A percentile compares a stretch with the other conserved stretches of the same genome.
Conservation (phyloP, 1,140 invertebrate genomes). For the Drosophila ficusphila region DNA sequence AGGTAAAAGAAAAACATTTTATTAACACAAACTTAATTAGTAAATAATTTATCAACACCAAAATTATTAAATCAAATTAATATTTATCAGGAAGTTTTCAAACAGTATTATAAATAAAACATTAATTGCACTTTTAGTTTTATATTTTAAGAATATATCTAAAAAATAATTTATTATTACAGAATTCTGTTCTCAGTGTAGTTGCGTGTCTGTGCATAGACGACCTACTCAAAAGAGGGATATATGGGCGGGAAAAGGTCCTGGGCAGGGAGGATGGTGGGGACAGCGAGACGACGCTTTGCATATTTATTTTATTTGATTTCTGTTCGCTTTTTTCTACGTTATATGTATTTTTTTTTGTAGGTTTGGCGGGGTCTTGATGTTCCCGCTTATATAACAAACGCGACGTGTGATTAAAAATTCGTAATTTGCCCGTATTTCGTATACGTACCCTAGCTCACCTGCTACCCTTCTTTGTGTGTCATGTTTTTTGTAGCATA, state of each 20-base stretch:
- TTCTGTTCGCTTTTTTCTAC: constrained; percentile 50
- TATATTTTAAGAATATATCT: no score
- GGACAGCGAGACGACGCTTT: constrained; percentile 64
- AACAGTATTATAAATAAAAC: no score
- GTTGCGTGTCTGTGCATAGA: constrained; percentile 77
- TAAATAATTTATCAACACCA: no score
- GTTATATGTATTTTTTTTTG: constrained; percentile 23
- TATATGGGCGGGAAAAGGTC: constrained; percentile 6
- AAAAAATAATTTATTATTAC: no score
- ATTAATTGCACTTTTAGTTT: no score
- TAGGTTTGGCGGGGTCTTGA: constrained; percentile 11
- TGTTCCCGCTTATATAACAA: constrained; percentile 57
- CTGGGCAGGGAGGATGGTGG: not conserved
- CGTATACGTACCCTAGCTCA: constrained; percentile 11
- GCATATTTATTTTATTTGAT: constrained; percentile 82
- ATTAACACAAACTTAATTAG: no score
- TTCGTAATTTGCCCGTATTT: constrained; percentile 66
- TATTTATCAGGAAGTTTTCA: no score
- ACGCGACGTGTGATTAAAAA: constrained; percentile 79
- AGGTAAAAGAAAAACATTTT: no score
- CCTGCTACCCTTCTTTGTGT: constrained; percentile 41
- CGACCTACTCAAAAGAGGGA: constrained; percentile 65
- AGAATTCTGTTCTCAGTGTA: not conserved
- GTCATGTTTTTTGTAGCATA: constrained; percentile 50
- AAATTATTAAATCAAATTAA: no score